Evolutionary conservation across 2,888 invertebrate species (phyloP).

Genomic region (Scaptomyza cyrtandrae): DNA sequence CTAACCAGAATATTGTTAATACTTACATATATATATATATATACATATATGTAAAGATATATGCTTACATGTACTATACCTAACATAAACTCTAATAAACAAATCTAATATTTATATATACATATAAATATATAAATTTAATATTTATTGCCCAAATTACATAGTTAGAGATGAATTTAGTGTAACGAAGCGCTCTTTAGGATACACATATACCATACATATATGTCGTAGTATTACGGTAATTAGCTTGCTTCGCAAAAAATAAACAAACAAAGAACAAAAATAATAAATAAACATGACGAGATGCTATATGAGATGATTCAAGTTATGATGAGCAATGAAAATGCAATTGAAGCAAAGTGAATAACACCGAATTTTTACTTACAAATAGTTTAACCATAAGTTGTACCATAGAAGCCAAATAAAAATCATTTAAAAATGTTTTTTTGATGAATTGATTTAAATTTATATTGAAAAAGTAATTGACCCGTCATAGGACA

Average conservation of each 20-base stretch:
- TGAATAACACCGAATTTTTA: slow-evolving; percentile 71
- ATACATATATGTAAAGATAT: slow-evolving; percentile 37
- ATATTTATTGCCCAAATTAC: slow-evolving; percentile 76
- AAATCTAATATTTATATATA: slow-evolving; percentile 40
- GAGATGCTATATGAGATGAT: slow-evolving; percentile 32
- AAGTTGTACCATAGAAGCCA: slow-evolving; percentile 80
- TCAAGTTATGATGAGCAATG: slow-evolving; percentile 66
- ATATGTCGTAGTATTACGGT: slow-evolving; percentile 64
- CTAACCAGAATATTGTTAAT: slow-evolving; percentile 72
- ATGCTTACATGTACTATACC: slow-evolving; percentile 40
- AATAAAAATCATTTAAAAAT: slow-evolving; percentile 74
- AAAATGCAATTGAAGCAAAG: slow-evolving; percentile 65
- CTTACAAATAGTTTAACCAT: slow-evolving; percentile 78
- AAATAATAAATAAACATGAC: slow-evolving; percentile 21
- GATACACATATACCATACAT: slow-evolving; percentile 38
- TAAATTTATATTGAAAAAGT: not conserved
- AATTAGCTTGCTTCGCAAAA: slow-evolving; percentile 61
- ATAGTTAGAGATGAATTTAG: slow-evolving; percentile 81
- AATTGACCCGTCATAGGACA: too few relatives aligned
- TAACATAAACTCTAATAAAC: slow-evolving; percentile 55
- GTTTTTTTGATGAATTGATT: not conserved
- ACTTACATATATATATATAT: slow-evolving; percentile 45
- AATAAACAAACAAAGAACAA: slow-evolving; percentile 23
- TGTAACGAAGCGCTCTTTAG: slow-evolving; percentile 64
- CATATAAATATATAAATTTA: slow-evolving; percentile 62